These are phyloP conservation scores for Hylia prasina DNA, from an alignment of 2,113 vertebrate species.

Conservation along the genomic window DNA sequence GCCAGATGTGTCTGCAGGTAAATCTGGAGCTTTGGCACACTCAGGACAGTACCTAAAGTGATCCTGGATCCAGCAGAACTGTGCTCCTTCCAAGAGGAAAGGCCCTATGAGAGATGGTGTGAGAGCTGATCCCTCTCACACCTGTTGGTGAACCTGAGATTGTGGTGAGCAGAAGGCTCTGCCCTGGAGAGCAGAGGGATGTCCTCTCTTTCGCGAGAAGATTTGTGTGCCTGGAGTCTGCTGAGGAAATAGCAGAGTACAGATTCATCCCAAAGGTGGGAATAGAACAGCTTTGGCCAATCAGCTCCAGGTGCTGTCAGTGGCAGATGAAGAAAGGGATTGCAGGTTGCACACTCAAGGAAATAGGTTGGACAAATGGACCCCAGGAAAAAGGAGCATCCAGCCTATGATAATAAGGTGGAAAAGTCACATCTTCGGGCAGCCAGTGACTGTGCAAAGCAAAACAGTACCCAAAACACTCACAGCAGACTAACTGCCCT, in stretches of 20 bases:
- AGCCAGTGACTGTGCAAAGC: not conserved
- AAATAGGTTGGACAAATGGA: not conserved
- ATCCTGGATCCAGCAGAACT: not conserved
- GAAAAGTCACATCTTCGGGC: not conserved
- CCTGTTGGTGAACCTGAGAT: not conserved
- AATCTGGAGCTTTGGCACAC: not conserved
- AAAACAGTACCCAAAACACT: not conserved
- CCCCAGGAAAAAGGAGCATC: not conserved
- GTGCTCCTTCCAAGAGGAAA: not conserved
- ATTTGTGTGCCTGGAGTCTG: not conserved
- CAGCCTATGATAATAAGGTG: not conserved
- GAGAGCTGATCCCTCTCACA: not conserved
- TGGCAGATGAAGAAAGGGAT: not conserved
- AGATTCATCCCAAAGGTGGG: not conserved
- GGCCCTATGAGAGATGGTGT: not conserved
- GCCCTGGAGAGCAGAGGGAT: not conserved
- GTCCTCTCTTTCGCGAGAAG: not conserved
- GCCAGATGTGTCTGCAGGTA: not conserved
- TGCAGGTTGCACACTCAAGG: not conserved
- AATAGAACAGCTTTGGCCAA: not conserved
- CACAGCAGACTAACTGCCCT: not conserved
- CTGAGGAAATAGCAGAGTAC: not conserved
- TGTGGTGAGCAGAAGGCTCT: not conserved
- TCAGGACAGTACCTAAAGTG: not conserved
- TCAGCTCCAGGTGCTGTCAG: not conserved